A percentile compares a stretch with the other conserved stretches of the same genome.
phyloP scores from a whole-genome alignment of 2,113 vertebrate species.

The Tauraco erythrolophus region DNA sequence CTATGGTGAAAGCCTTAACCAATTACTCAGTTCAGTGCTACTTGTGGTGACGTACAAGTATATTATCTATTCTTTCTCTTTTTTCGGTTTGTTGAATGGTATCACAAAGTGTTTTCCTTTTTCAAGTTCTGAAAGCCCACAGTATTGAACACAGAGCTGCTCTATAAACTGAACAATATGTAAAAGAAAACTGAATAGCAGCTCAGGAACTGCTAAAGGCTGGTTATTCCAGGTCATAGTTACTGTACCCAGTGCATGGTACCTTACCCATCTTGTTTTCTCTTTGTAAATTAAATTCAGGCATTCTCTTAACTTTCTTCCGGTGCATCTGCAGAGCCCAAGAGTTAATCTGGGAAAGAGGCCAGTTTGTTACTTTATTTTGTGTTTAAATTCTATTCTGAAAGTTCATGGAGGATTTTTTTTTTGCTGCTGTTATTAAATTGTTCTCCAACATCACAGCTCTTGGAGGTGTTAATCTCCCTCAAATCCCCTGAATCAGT shows the following conservation, averaged over 20 bases:
- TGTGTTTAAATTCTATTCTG: not conserved
- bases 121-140: not conserved
- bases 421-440: not conserved
- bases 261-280: not conserved
- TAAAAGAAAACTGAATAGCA: conserved; percentile 29
- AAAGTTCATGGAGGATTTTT: not conserved
- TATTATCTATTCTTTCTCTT: not conserved
- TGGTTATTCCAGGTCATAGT: conserved; percentile 31
- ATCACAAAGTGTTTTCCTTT: not conserved
- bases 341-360: not conserved
- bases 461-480: not conserved
- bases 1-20: not conserved
- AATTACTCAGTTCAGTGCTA: not conserved
- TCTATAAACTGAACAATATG: not conserved
- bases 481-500: conserved; percentile 4
- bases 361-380: not conserved
- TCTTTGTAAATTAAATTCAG: not conserved
- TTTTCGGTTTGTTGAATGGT: not conserved
- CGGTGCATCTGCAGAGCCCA: not conserved
- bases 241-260: not conserved
- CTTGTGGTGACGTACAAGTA: not conserved
- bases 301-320: not conserved
- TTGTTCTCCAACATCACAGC: not conserved
- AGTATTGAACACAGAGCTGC: not conserved
- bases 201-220: conserved; percentile 45